Evolutionary conservation across 2,113 vertebrate genomes (phyloP).

Genomic region (Elgaria multicarinata): DNA sequence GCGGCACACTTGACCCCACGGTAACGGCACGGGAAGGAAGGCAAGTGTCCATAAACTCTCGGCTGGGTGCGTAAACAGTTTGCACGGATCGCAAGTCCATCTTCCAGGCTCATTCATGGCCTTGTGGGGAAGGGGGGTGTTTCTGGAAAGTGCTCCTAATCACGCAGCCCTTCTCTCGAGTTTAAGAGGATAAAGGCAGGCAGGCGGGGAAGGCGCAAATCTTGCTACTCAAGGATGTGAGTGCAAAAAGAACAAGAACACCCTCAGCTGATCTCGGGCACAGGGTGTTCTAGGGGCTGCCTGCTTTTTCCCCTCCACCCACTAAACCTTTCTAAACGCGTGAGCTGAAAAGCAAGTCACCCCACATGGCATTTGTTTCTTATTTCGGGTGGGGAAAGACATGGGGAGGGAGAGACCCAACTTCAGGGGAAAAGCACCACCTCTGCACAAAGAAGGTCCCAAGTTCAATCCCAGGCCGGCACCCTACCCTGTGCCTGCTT

Average conservation of each 20-base stretch:
- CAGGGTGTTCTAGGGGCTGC: not conserved
- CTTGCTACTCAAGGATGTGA: not conserved
- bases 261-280: too few relatives aligned
- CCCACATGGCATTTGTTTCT: too few relatives aligned
- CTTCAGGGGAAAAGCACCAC: too few relatives aligned
- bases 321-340: too few relatives aligned
- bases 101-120: not conserved
- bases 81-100: not conserved
- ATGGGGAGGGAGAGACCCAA: too few relatives aligned
- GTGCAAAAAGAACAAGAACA: not conserved
- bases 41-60: not conserved
- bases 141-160: not conserved
- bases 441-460: too few relatives aligned
- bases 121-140: too few relatives aligned
- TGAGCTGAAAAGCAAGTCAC: too few relatives aligned
- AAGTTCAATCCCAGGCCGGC: too few relatives aligned
- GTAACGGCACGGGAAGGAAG: not conserved
- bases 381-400: too few relatives aligned
- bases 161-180: not conserved
- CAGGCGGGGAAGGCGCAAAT: not conserved
- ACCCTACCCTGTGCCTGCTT: too few relatives aligned
- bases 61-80: not conserved
- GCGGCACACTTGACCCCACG: not conserved
- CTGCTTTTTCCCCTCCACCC: not conserved
- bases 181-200: not conserved